These are phyloP conservation scores for Dryomyza anilis DNA, from an alignment of 2,888 invertebrate genomes.

Conservation along the genomic window DNA sequence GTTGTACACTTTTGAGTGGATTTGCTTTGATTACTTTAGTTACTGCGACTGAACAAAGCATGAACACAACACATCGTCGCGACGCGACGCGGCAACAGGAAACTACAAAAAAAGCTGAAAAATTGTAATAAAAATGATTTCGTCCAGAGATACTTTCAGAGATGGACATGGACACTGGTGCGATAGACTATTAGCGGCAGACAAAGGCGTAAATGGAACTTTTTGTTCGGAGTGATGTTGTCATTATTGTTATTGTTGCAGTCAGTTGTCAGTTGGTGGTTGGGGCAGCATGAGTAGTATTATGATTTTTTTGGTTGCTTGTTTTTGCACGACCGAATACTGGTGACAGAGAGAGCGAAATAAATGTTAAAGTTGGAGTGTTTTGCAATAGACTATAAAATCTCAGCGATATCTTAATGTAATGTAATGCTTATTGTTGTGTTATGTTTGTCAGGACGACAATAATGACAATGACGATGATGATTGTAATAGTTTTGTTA, in stretches of 20 bases:
- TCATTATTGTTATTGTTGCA: constrained; percentile 17
- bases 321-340: constrained; percentile 5
- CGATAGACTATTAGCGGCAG: constrained; percentile 46
- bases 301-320: constrained; percentile 43
- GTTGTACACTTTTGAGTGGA: too few species aligned
- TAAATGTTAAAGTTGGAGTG: constrained; percentile 7
- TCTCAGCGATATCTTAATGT: constrained; percentile 19
- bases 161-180: constrained; percentile 7
- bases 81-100: too few species aligned
- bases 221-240: not conserved
- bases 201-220: constrained; percentile 32
- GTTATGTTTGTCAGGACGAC: not conserved
- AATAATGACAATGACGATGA: not conserved
- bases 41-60: too few species aligned
- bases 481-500: constrained; percentile 1
- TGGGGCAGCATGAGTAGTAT: constrained; percentile 43
- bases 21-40: too few species aligned
- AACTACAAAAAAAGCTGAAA: constrained; percentile 45
- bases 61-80: too few species aligned
- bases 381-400: not conserved
- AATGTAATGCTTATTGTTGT: constrained; percentile 1
- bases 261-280: not conserved
- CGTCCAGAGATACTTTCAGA: constrained; percentile 33
- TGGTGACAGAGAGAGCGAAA: constrained; percentile 9
- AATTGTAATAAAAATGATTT: constrained; percentile 51